Conservation (phyloP, 2,797 vertebrate species). For the Rhabdophis nuchalis region DNA sequence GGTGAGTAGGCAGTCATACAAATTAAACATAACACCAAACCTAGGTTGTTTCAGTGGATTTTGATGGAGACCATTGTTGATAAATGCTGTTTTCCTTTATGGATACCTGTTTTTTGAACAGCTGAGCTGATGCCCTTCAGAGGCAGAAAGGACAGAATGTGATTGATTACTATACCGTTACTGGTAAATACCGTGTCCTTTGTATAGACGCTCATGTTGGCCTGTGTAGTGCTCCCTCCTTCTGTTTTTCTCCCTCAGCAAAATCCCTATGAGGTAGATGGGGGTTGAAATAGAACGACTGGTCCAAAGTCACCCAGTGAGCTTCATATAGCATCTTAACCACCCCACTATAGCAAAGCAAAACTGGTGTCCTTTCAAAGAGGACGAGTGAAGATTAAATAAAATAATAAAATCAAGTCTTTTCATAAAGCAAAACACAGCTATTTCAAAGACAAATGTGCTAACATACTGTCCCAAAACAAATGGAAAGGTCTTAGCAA, state of each 20-base stretch:
- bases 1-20: background rate
- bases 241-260: background rate
- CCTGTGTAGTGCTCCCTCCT: background rate
- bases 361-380: background rate
- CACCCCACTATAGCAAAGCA: background rate
- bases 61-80: background rate
- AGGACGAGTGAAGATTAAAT: background rate
- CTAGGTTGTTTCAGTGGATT: background rate
- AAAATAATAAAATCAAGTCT: background rate
- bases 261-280: background rate
- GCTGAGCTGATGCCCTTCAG: background rate
- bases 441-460: background rate
- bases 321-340: background rate
- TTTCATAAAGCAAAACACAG: background rate
- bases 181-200: background rate
- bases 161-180: background rate
- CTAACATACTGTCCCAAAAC: background rate
- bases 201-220: background rate
- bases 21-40: background rate
- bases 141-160: background rate
- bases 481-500: background rate
- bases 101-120: background rate
- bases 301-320: background rate
- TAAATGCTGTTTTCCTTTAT: background rate
- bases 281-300: background rate